These are phyloP conservation scores for Fissipunctia ypsillon DNA, from an alignment of 2,888 invertebrate genomes.

Conservation along the genomic window DNA sequence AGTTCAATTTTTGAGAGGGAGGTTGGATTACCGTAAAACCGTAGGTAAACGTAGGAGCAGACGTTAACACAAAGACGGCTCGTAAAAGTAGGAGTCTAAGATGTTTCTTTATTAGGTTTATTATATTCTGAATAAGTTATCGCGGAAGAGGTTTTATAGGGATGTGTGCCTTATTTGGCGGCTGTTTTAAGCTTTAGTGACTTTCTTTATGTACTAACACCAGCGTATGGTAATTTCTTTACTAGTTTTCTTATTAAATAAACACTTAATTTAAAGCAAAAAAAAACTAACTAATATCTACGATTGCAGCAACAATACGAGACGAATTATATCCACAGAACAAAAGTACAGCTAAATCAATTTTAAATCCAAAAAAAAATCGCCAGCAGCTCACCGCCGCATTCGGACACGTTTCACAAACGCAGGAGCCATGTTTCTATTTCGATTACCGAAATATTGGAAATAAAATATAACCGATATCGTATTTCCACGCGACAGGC, in stretches of 20 bases:
- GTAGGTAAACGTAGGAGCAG: conserved; percentile 19
- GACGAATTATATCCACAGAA: conserved; percentile 18
- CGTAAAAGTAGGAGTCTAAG: conserved; percentile 49
- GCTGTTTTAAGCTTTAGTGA: too few relatives aligned
- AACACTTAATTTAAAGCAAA: background rate
- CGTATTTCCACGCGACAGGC: conserved; percentile 86
- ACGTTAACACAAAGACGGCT: conserved; percentile 45
- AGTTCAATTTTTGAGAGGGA: conserved; percentile 70
- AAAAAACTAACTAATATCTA: background rate
- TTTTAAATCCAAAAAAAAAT: conserved; percentile 62
- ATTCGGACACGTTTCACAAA: conserved; percentile 72
- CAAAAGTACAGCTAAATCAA: conserved; percentile 44
- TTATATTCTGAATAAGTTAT: conserved; percentile 51
- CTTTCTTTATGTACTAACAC: background rate
- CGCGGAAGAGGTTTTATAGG: conserved; percentile 17
- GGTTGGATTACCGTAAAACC: conserved; percentile 58
- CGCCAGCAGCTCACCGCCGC: conserved; percentile 44
- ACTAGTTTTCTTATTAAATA: background rate
- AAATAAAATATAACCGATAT: conserved; percentile 86
- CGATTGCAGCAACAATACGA: conserved; percentile 1
- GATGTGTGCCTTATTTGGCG: too few relatives aligned
- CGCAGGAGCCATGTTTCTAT: conserved; percentile 78
- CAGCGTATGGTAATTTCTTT: too few relatives aligned
- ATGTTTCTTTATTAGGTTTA: conserved; percentile 48
- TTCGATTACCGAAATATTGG: conserved; percentile 84